Base-by-base conservation (phyloP, 2,797 vertebrate species). In the Argya squamiceps region DNA sequence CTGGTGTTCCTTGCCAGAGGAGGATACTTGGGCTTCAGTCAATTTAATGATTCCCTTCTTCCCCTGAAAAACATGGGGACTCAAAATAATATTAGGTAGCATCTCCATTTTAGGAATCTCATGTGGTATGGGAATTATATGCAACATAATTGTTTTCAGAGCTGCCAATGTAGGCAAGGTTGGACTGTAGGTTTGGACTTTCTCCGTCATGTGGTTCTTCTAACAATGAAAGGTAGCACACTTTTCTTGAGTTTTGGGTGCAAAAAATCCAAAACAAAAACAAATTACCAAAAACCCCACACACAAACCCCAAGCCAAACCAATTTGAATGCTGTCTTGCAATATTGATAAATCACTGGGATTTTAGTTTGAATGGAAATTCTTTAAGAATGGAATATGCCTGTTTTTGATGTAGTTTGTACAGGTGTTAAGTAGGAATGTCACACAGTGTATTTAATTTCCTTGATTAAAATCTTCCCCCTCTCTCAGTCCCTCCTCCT, bases 211-310 rank as follows among this genome's bases (percentile, higher is more conserved):
- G 18, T 75, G 30, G 2, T 83, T 83, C 27, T 74, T 74, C 36
- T 65, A 50, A 12, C 7, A 55, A 10, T 53, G 19, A 69, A 76
- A 88, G 24, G 10, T 17, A 78, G 15, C 29, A 44, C 22, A 6
- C 1, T 0, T 11, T 80, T 80, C 76, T 87, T 88, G 41, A 27
- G 32, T 32, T 65, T 16, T 6, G 11, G 1, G 1, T 8, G 4
- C 5, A 20, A 13, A 29, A 16, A 60, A 20, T 3, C 6, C 29
- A 12, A 65, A 58, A 17, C 13, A 32, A 24, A 82, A 39, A 2
- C 1, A 27, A 41, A 43, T 49, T 36, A 11, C 0, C 1, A 3
- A 7, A 21, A 26, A 27, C 5, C 2, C 4, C 21, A 0, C 18
- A 15, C 34, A 30, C 15, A 16, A 46, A 23, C 12, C 7, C 19